phyloP scores from a whole-genome alignment of 2,888 invertebrate genomes.

The Malacosoma neustria region DNA sequence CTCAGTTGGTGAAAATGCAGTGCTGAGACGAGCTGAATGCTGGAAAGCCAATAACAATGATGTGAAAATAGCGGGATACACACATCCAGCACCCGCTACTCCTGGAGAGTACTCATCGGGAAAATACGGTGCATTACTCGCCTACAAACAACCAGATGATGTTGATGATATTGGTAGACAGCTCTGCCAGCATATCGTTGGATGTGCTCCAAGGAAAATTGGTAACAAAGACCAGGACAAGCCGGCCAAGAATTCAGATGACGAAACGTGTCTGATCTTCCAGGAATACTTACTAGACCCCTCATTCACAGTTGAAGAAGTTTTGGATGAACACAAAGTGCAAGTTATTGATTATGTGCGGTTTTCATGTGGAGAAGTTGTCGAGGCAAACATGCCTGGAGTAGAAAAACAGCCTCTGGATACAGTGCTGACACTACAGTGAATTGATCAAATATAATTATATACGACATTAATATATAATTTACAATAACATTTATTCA shows the following conservation, averaged over 20 bases:
- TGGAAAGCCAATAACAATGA: conserved; percentile 74
- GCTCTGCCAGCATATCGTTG: conserved; percentile 95
- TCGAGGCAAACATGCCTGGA: conserved; percentile 50
- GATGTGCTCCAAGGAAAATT: conserved; percentile 86
- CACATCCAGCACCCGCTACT: conserved; percentile 82
- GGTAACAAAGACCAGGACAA: conserved; percentile 78
- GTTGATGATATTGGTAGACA: conserved; percentile 78
- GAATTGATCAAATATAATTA: too few species aligned
- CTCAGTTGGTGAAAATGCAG: conserved; percentile 92
- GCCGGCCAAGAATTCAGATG: conserved; percentile 78
- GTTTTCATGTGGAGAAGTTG: conserved; percentile 88
- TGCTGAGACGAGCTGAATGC: conserved; percentile 84
- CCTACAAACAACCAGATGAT: conserved; percentile 71
- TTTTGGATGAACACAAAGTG: conserved; percentile 78
- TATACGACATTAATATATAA: too few species aligned
- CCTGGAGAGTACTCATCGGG: conserved; percentile 77
- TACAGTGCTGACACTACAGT: conserved; percentile 78
- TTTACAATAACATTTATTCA: too few species aligned
- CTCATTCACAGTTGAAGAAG: conserved; percentile 80
- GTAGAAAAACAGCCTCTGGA: conserved; percentile 71
- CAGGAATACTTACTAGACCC: conserved; percentile 93
- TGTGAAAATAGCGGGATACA: conserved; percentile 79
- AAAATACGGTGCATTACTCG: conserved; percentile 89
- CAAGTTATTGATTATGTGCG: conserved; percentile 87
- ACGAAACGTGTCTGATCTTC: conserved; percentile 86